These are phyloP conservation scores for Schizaphis graminum DNA, from an alignment of 2,888 invertebrate genomes.

Conservation along the genomic window DNA sequence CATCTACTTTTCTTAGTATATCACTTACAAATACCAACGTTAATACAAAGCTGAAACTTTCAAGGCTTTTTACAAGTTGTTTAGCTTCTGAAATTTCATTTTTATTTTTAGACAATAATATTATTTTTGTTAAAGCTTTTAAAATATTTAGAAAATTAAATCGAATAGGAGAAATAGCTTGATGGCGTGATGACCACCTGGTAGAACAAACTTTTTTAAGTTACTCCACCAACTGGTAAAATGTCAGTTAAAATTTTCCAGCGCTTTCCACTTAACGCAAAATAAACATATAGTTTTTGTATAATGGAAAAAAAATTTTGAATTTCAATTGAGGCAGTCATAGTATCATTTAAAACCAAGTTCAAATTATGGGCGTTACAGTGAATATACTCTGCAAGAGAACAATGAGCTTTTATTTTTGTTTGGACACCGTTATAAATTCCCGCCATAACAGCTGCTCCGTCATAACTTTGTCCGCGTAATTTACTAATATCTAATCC, in stretches of 20 bases:
- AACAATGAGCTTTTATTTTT: slow-evolving; percentile 26
- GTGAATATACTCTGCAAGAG: slow-evolving; percentile 23
- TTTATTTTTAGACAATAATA: slow-evolving; percentile 32
- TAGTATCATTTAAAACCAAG: slow-evolving; percentile 31
- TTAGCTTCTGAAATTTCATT: slow-evolving; percentile 37
- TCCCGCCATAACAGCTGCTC: slow-evolving; percentile 6
- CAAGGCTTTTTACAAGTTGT: slow-evolving; percentile 13
- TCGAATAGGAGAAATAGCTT: slow-evolving; percentile 16
- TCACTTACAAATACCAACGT: neutral
- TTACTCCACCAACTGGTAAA: neutral
- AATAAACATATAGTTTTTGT: slow-evolving; percentile 11
- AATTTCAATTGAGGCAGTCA: slow-evolving; percentile 8
- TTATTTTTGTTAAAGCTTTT: slow-evolving; percentile 14
- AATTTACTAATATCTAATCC: slow-evolving; percentile 26
- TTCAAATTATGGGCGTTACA: neutral
- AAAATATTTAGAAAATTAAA: slow-evolving; percentile 30
- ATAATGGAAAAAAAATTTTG: slow-evolving; percentile 11
- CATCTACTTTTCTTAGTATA: slow-evolving; percentile 40
- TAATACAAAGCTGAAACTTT: slow-evolving; percentile 14
- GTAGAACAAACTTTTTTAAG: slow-evolving; percentile 9
- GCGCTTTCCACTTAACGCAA: slow-evolving; percentile 12
- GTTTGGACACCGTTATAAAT: slow-evolving; percentile 8
- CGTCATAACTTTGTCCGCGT: slow-evolving; percentile 15
- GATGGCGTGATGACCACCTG: slow-evolving; percentile 21
- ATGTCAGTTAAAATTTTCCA: slow-evolving; percentile 22